Evolutionary conservation across 2,797 vertebrate species (phyloP).

Genomic region (Varecia variegata): DNA sequence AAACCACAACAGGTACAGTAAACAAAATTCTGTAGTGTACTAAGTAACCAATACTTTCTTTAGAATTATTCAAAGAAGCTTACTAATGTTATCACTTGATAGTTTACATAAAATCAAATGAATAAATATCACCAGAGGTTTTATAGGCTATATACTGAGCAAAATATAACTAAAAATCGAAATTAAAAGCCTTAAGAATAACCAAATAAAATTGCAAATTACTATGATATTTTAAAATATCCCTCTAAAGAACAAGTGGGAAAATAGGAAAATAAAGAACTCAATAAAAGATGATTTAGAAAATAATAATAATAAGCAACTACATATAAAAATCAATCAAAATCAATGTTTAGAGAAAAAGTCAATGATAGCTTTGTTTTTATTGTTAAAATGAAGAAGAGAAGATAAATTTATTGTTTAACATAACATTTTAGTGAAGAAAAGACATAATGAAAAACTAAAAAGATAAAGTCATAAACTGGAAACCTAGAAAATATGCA

Average conservation of each 20-base stretch:
- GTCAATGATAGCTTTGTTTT: not conserved
- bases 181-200: constrained; percentile 2
- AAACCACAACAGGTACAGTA: not conserved
- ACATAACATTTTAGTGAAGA: not conserved
- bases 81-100: not conserved
- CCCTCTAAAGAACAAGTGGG: not conserved
- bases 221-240: constrained; percentile 33
- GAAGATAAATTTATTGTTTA: not conserved
- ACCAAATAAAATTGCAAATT: constrained; percentile 8
- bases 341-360: constrained; percentile 19
- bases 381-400: constrained; percentile 7
- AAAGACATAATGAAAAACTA: not conserved
- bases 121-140: not conserved
- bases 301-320: not conserved
- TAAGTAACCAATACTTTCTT: not conserved
- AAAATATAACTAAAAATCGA: constrained; percentile 18
- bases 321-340: not conserved
- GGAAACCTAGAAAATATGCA: not conserved
- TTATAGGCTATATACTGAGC: not conserved
- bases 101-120: constrained; percentile 16
- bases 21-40: not conserved
- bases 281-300: not conserved
- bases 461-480: constrained; percentile 1
- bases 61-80: not conserved
- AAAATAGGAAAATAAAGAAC: not conserved